Evolutionary conservation across 2,888 invertebrate genomes (phyloP).

Genomic region (Acronicta psi): DNA sequence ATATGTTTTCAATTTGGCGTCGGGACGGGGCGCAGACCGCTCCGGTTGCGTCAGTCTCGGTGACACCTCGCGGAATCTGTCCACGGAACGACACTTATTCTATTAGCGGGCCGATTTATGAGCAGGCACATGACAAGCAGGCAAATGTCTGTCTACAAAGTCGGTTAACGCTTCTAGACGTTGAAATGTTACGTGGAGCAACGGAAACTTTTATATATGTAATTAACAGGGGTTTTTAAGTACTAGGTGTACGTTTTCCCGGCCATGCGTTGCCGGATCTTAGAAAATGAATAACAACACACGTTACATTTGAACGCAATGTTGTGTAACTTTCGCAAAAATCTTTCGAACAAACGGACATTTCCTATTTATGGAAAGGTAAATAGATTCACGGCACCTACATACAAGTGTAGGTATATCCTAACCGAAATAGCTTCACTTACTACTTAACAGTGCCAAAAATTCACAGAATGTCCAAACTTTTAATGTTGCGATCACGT

Average conservation of each 20-base stretch:
- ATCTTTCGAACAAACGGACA: no score
- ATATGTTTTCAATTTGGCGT: conserved; percentile 83
- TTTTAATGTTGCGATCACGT: conserved; percentile 76
- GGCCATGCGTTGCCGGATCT: no score
- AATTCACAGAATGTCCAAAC: conserved; percentile 74
- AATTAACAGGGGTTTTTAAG: conserved; percentile 39
- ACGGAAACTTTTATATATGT: conserved; percentile 36
- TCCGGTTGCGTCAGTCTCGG: conserved; percentile 75
- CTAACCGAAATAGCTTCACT: conserved; percentile 63
- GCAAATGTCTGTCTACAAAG: conserved; percentile 69
- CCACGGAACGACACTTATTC: conserved; percentile 73
- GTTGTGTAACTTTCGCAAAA: background rate
- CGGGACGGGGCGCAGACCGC: conserved; percentile 77
- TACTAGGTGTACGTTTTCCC: background rate
- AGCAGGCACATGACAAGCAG: conserved; percentile 66
- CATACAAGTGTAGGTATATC: no score
- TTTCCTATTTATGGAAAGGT: no score
- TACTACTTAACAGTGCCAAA: conserved; percentile 71
- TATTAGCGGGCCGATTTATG: conserved; percentile 76
- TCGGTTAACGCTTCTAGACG: conserved; percentile 65
- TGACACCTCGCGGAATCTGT: conserved; percentile 77
- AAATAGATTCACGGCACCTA: no score
- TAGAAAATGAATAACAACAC: no score
- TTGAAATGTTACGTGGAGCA: conserved; percentile 60
- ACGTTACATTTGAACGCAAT: no score